Evolutionary conservation across 2,113 vertebrate genomes (phyloP).

Genomic region (Sinocyclocheilus grahami): DNA sequence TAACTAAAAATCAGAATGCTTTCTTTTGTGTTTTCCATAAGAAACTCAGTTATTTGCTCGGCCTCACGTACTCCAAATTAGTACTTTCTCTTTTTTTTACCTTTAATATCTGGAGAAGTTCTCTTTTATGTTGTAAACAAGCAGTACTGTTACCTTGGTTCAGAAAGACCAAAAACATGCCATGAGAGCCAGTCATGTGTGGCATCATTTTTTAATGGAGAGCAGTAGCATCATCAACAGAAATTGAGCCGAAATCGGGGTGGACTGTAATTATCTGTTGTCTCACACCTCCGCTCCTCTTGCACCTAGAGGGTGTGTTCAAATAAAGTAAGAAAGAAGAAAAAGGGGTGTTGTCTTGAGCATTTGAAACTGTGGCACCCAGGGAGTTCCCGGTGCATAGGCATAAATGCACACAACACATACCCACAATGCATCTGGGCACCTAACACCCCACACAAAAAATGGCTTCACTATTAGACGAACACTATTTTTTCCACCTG

Average conservation of each 20-base stretch:
- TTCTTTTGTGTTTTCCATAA: too few species aligned
- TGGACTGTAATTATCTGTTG: conserved; percentile 5
- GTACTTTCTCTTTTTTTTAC: too few species aligned
- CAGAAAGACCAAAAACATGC: conserved; percentile 29
- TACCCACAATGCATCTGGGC: conserved; percentile 10
- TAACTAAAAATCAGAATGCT: too few species aligned
- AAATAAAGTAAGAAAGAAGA: neutral
- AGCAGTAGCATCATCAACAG: neutral
- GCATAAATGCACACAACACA: conserved; percentile 25
- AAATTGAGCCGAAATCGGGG: neutral
- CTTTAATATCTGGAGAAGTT: conserved; percentile 29
- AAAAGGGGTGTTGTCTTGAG: conserved; percentile 7
- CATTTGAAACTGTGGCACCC: conserved; percentile 19
- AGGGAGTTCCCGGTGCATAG: conserved; percentile 3
- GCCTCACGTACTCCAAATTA: too few species aligned
- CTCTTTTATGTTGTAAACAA: conserved; percentile 44
- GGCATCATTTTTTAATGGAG: neutral
- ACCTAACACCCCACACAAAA: conserved; percentile 13
- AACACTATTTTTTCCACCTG: conserved; percentile 25
- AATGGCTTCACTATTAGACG: neutral
- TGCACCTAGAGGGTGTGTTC: conserved; percentile 36
- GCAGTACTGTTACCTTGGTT: conserved; percentile 34
- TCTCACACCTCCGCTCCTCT: conserved; percentile 41
- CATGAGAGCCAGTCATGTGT: neutral
- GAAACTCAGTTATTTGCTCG: too few species aligned